Base-by-base conservation (phyloP, 2,113 vertebrate species). In the Epinephelus fuscoguttatus region DNA sequence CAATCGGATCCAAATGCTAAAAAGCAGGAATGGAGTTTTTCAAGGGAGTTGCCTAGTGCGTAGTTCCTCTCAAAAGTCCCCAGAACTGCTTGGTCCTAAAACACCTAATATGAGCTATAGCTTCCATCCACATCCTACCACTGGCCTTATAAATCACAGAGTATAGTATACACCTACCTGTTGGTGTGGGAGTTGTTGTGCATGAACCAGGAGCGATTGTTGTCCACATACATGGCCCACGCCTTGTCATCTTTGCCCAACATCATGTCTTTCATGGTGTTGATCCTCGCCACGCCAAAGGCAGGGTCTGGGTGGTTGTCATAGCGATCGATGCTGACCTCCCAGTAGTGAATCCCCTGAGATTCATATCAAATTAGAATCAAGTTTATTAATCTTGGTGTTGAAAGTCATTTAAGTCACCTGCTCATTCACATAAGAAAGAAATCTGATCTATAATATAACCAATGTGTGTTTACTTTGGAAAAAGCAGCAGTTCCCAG, bases 191-290 rank as follows among this genome's bases (percentile, higher is more conserved):
- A 99, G 94, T 99, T 99, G 94, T 97, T 97, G 82, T 99, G 98
- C 98, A 99, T 99, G 94, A 99, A 99, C 98, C 98, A 99, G 92
- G 98, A 99, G 91, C 98, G 98, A 92, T 99, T 99, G 96, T 98
- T 99, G 95, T 99, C 98, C 92, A 99, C 98, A 0, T 99, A 99
- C 98, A 99, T 99, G 89, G 98, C 98, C 98, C 98, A 99, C 0
- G 98, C 98, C 84, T 97, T 99, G 92, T 99, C 98, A 0, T 99
- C 98, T 86, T 99, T 99, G 64, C 98, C 98, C 61, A 99, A 92
- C 98, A 99, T 99, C 95, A 97, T 97, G 93, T 99, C 98, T 79
- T 98, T 99, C 89, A 95, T 94, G 0, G 97, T 97, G 0, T 98
- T 98, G 86, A 98, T 97, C 89, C 98, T 94, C 23, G 98, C 98